Conservation (phyloP, 2,113 vertebrate species). For the Mionectes macconnelli region DNA sequence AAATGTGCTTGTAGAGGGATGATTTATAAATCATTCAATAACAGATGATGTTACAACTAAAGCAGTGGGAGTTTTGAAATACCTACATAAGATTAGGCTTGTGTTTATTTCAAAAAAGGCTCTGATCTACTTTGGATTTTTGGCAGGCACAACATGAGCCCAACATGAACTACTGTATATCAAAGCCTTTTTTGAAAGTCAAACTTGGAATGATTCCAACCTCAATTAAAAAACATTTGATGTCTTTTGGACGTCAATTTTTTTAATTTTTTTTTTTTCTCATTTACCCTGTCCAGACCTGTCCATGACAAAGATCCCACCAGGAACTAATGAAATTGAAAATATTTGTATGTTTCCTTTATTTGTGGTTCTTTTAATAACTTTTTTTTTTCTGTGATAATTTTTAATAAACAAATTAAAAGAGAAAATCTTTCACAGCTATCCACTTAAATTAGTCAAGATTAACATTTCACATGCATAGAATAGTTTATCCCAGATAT, state of each 20-base stretch:
- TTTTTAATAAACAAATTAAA: neutral
- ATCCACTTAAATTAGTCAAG: neutral
- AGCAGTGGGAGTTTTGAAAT: slow-evolving; percentile 83
- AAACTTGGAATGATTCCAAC: slow-evolving; percentile 80
- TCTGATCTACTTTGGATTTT: slow-evolving; percentile 82
- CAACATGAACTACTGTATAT: slow-evolving; percentile 79
- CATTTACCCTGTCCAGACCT: slow-evolving; percentile 19
- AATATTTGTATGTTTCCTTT: neutral
- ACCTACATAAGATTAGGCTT: slow-evolving; percentile 80
- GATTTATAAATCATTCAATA: slow-evolving; percentile 84
- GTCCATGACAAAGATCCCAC: neutral
- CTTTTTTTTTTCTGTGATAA: neutral
- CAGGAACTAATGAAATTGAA: slow-evolving; percentile 11
- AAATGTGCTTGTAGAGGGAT: slow-evolving; percentile 63
- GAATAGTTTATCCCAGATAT: neutral
- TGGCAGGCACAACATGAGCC: slow-evolving; percentile 81
- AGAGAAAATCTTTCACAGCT: neutral
- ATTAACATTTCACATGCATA: slow-evolving; percentile 3
- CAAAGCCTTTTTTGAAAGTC: slow-evolving; percentile 80
- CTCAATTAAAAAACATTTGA: slow-evolving; percentile 80
- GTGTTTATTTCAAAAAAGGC: slow-evolving; percentile 82
- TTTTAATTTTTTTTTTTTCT: slow-evolving; percentile 7
- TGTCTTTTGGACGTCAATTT: slow-evolving; percentile 66
- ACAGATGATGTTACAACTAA: slow-evolving; percentile 83
- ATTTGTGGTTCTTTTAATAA: neutral